Base-by-base conservation (phyloP, 2,113 vertebrate species). In the Nematolebias whitei region DNA sequence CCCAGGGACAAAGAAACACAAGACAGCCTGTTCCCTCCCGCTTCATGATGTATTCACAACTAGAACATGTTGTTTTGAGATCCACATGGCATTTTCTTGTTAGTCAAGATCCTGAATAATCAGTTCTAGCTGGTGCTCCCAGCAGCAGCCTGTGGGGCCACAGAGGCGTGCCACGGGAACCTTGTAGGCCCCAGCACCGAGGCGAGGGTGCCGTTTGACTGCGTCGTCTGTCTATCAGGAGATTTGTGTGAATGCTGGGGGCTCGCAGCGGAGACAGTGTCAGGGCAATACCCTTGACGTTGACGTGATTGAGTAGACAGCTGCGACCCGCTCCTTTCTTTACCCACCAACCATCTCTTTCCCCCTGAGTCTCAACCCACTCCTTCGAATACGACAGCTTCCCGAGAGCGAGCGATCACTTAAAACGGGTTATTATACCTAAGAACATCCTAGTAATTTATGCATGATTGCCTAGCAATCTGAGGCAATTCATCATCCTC, bases 301-400 rank as follows among this genome's bases (percentile, higher is more conserved):
- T 90, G 90, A 93, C 82, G 89, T 91, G 91, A 93, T 91, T 88
- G 87, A 90, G 88, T 79, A 74, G 90, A 92, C 91, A 86, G 87
- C 69, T 40, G 68, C 74, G 85, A 90, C 86, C 85, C 83, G 76
- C 82, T 86, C 82, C 85, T 76, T 85, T 82, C 81, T 88, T 83
- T 78, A 80, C 64, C 79, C 79, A 15, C 58, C 85, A 69, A 77
- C 75, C 78, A 51, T 73, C 72, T 63, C 41, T 65, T 64, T 58
- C 63, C 74, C 69, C 60, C 43, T 19, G 44, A 53, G 12, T 67
- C 74, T 63, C 59, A 62, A 62, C 58, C 58, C 71, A n/a, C 69
- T 39, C 70, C 54, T 65, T 45, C 56, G 72, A 56, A 67, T 57
- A 74, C 58, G 73, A 56, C 85, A 75, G 68, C 72, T 58, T 71